phyloP scores from a whole-genome alignment of 1,140 invertebrate genomes.

The Archegozetes longisetosus region DNA sequence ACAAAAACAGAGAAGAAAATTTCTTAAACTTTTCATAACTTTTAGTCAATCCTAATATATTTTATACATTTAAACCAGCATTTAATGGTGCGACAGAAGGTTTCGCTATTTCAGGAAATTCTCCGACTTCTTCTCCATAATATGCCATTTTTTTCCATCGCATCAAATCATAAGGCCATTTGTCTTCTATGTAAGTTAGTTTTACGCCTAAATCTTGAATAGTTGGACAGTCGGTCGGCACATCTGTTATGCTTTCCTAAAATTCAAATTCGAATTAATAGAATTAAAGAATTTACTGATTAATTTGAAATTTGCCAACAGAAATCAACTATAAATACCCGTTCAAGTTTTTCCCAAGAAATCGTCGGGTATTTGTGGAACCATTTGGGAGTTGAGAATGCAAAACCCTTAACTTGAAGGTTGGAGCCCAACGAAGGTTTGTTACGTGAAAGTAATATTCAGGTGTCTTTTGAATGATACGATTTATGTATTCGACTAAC shows the following conservation, averaged over 20 bases:
- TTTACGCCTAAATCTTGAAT: conserved; percentile 71
- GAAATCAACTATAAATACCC: conserved; percentile 34
- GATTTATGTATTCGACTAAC: conserved; percentile 57
- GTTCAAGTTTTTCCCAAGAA: conserved; percentile 58
- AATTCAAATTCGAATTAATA: background rate
- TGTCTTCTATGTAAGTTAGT: conserved; percentile 53
- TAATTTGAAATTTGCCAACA: background rate
- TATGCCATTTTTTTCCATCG: conserved; percentile 43
- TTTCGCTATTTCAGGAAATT: conserved; percentile 25
- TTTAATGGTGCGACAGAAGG: background rate
- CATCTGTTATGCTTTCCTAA: conserved; percentile 59
- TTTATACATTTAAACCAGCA: background rate
- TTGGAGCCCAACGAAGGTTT: conserved; percentile 49
- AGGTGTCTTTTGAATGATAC: conserved; percentile 45
- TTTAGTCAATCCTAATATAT: no score
- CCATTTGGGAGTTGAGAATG: background rate
- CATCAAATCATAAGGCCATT: conserved; percentile 56
- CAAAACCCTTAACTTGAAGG: conserved; percentile 35
- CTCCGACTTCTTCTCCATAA: conserved; percentile 53
- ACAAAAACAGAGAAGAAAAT: no score
- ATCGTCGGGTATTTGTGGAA: conserved; percentile 5
- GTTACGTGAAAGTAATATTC: conserved; percentile 44
- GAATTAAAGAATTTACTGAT: background rate
- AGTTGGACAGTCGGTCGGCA: conserved; percentile 44
- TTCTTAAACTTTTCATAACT: no score